A percentile compares a stretch with the other conserved stretches of the same genome.
Conservation (phyloP, 1,140 invertebrate species). For the Diploscapter pachys region DNA sequence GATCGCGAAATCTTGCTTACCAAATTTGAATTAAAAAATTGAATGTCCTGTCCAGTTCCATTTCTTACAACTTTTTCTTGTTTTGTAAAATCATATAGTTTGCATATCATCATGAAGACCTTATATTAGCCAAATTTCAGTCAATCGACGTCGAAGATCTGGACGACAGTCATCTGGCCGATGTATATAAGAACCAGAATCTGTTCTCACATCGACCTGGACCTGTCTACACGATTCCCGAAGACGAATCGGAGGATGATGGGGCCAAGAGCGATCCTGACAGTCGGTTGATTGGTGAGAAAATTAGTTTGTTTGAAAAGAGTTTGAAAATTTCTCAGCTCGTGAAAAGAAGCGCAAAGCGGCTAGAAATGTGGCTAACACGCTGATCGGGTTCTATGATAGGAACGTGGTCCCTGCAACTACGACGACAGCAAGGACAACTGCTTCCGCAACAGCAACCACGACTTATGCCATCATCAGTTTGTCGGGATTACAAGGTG, state of each 20-base stretch:
- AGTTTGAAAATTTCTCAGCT: background rate
- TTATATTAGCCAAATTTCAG: constrained; percentile 29
- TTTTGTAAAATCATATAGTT: constrained; percentile 13
- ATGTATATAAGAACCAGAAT: constrained; percentile 11
- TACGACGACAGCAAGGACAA: background rate
- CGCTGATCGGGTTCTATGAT: too few species aligned
- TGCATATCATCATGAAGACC: background rate
- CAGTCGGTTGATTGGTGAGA: constrained; percentile 7
- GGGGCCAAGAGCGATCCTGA: constrained; percentile 42
- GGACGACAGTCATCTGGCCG: constrained; percentile 10
- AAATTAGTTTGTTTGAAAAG: too few species aligned
- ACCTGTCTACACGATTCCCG: constrained; percentile 58
- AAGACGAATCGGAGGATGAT: constrained; percentile 49
- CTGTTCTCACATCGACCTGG: constrained; percentile 45
- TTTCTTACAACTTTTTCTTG: constrained; percentile 8
- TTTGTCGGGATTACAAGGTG: background rate
- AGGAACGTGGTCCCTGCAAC: constrained; percentile 7
- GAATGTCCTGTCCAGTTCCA: background rate
- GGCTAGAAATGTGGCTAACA: constrained; percentile 3
- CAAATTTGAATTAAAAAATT: too few species aligned
- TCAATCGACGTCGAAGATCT: constrained; percentile 49
- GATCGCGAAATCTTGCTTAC: background rate
- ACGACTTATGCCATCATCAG: constrained; percentile 15
- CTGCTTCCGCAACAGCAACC: constrained; percentile 8
- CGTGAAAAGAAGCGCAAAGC: constrained; percentile 8